Percentiles rank a stretch among this genome's conserved stretches.
Conservation (phyloP, 1,140 invertebrate species). For the Steinernema khuongi region DNA sequence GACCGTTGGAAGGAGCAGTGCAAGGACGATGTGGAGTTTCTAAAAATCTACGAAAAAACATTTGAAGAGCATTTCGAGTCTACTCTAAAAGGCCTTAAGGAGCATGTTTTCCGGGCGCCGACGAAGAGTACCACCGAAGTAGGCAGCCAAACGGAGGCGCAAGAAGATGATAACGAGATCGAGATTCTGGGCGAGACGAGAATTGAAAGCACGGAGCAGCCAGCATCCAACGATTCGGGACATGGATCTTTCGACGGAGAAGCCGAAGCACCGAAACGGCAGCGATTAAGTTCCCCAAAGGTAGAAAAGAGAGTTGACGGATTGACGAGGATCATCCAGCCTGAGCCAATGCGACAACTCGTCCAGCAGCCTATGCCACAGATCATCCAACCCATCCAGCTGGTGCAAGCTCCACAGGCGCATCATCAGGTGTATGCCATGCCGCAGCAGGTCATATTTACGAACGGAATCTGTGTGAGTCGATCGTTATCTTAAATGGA, state of each 20-base stretch:
- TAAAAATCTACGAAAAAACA: not conserved
- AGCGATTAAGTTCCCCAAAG: too few species aligned
- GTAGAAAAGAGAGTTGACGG: too few species aligned
- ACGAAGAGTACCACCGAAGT: not conserved
- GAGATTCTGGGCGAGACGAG: not conserved
- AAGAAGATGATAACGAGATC: not conserved
- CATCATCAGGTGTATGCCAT: not conserved
- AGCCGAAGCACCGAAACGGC: too few species aligned
- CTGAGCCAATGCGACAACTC: too few species aligned
- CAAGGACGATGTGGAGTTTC: not conserved
- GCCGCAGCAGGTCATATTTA: too few species aligned
- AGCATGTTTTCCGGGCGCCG: not conserved
- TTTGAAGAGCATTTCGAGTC: not conserved
- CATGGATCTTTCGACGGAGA: not conserved
- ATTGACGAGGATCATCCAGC: too few species aligned
- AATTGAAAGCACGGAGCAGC: not conserved
- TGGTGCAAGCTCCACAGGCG: not conserved
- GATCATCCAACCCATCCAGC: not conserved
- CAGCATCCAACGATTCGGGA: not conserved
- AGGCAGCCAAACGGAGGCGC: not conserved
- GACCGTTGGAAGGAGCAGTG: not conserved
- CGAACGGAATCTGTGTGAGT: too few species aligned
- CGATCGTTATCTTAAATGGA: too few species aligned
- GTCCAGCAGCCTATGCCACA: not conserved
- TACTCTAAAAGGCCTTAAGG: not conserved